Percentiles rank a stretch among this genome's conserved stretches.
These are phyloP conservation scores for Drosophila recens DNA, from an alignment of 2,888 invertebrate genomes.

Conservation along the genomic window DNA sequence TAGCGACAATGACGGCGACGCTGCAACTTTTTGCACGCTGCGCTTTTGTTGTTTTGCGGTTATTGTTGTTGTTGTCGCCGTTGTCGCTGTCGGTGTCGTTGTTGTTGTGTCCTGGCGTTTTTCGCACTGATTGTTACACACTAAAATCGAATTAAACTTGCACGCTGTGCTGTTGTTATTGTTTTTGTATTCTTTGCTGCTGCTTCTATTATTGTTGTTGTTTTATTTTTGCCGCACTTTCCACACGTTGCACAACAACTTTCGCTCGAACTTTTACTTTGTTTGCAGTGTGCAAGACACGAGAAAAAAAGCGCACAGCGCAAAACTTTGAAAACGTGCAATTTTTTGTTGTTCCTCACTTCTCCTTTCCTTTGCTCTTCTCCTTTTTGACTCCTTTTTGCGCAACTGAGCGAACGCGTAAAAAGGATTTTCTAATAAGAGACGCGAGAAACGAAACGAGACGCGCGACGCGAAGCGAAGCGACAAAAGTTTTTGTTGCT, in stretches of 20 bases:
- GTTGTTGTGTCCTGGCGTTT: conserved; percentile 52
- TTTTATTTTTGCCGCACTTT: conserved; percentile 65
- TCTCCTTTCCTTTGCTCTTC: neutral
- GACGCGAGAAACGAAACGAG: conserved; percentile 30
- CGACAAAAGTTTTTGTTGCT: conserved; percentile 18
- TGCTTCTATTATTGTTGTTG: conserved; percentile 25
- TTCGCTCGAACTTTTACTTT: conserved; percentile 79
- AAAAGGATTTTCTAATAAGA: conserved; percentile 68
- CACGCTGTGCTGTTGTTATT: conserved; percentile 42
- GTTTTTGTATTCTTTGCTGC: conserved; percentile 20
- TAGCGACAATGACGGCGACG: conserved; percentile 49
- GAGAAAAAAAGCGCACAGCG: conserved; percentile 33
- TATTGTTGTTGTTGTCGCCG: conserved; percentile 28
- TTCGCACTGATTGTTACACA: conserved; percentile 76
- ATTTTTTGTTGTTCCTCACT: conserved; percentile 14
- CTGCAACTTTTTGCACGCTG: conserved; percentile 46
- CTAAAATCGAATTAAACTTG: conserved; percentile 81
- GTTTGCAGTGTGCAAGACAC: conserved; percentile 63
- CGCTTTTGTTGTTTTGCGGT: conserved; percentile 38
- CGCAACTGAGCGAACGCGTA: conserved; percentile 42
- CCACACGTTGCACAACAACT: conserved; percentile 72
- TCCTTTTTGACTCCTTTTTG: conserved; percentile 27
- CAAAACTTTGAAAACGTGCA: conserved; percentile 62
- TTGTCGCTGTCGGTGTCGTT: conserved; percentile 23
- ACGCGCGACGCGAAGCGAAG: conserved; percentile 12